phyloP scores from a whole-genome alignment of 2,113 vertebrate genomes.

The Rhipidura dahli region DNA sequence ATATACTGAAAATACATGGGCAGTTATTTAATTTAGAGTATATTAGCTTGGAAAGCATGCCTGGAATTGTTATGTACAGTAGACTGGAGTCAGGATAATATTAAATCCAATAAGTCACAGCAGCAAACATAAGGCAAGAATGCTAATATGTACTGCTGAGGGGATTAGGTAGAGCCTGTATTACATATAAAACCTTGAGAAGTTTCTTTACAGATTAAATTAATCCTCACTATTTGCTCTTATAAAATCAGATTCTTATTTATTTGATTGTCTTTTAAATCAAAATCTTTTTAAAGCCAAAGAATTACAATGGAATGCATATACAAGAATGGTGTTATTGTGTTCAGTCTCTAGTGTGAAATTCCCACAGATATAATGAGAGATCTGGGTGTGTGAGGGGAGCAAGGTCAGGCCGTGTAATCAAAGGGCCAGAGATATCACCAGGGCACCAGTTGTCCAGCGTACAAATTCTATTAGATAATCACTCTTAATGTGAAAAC shows the following conservation, averaged over 20 bases:
- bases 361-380: not conserved
- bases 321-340: not conserved
- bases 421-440: not conserved
- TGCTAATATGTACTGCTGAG: not conserved
- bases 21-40: not conserved
- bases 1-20: not conserved
- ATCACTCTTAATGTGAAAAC: not conserved
- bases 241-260: not conserved
- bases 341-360: not conserved
- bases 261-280: not conserved
- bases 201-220: not conserved
- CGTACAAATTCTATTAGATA: not conserved
- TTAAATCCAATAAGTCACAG: not conserved
- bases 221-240: not conserved
- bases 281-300: not conserved
- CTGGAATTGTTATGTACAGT: not conserved
- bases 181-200: not conserved
- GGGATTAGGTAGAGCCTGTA: not conserved
- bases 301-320: not conserved
- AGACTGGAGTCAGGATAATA: not conserved
- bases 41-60: not conserved
- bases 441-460: not conserved
- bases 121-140: not conserved
- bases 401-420: not conserved
- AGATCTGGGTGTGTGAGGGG: not conserved